A percentile compares a stretch with the other conserved stretches of the same genome.
Conservation (phyloP, 2,797 vertebrate species). For the Florisuga fusca region DNA sequence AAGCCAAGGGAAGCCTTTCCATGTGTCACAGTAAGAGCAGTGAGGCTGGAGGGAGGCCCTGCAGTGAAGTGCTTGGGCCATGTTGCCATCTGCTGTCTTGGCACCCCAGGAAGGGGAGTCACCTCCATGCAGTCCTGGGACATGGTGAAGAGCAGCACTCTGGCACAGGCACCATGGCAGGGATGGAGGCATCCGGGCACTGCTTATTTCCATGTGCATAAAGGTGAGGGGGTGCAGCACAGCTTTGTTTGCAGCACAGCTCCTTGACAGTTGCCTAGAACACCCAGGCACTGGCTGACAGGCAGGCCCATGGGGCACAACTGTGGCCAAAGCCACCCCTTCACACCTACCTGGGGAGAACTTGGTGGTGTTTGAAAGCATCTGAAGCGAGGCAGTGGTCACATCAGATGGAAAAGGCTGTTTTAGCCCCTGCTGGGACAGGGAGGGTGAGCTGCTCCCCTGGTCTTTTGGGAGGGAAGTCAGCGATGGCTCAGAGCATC, state of each 20-base stretch:
- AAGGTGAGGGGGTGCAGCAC: not conserved
- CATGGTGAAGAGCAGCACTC: accelerated
- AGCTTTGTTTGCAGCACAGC: not conserved
- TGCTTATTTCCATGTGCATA: accelerated
- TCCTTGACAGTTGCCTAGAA: not conserved
- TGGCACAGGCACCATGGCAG: not conserved
- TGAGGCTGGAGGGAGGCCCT: not conserved
- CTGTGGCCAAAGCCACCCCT: not conserved
- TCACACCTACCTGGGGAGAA: not conserved
- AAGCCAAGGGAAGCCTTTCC: not conserved
- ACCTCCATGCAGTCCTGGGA: accelerated
- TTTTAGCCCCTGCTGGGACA: not conserved
- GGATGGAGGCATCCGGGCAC: accelerated
- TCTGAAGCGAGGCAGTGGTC: not conserved
- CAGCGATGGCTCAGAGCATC: not conserved
- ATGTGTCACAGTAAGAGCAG: not conserved
- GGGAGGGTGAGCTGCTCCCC: not conserved
- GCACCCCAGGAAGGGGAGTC: accelerated
- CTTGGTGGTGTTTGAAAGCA: not conserved
- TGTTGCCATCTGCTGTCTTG: accelerated
- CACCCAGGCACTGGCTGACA: accelerated
- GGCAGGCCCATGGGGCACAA: accelerated
- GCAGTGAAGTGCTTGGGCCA: not conserved
- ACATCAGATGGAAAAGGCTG: not conserved
- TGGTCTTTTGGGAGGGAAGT: accelerated